phyloP scores from a whole-genome alignment of 1,140 invertebrate genomes.

The Ephestia elutella region DNA sequence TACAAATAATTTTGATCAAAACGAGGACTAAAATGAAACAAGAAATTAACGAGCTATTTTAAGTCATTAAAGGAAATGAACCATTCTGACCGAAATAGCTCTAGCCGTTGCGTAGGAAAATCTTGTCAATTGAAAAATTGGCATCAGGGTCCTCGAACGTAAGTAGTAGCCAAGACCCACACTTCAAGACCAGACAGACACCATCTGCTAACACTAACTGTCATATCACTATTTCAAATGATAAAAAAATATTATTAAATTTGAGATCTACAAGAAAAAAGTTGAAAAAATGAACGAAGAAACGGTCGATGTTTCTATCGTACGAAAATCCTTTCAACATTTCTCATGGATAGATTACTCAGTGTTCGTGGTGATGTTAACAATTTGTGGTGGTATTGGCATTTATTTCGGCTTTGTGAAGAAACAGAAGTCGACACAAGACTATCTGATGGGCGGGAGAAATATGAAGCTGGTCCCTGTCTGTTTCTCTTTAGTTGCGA shows the following conservation, averaged over 20 bases:
- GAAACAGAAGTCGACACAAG: slow-evolving; percentile 79
- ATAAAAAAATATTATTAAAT: too few relatives aligned
- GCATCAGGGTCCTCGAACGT: slow-evolving; percentile 19
- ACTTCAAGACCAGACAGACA: slow-evolving; percentile 1
- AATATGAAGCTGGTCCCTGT: slow-evolving; percentile 88
- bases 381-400: slow-evolving; percentile 82
- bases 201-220: neutral
- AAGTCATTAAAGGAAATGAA: neutral
- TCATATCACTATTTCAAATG: too few relatives aligned
- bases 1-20: too few relatives aligned
- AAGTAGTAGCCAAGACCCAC: slow-evolving; percentile 2
- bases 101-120: slow-evolving; percentile 11
- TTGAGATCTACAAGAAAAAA: neutral
- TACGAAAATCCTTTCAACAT: slow-evolving; percentile 77
- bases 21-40: too few relatives aligned
- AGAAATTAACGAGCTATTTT: neutral
- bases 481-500: slow-evolving; percentile 86
- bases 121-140: slow-evolving; percentile 22
- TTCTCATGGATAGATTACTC: slow-evolving; percentile 82
- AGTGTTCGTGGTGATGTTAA: slow-evolving; percentile 82
- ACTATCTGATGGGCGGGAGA: slow-evolving; percentile 89
- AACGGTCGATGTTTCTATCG: slow-evolving; percentile 73
- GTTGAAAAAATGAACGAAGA: slow-evolving; percentile 3
- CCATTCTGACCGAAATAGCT: neutral
- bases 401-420: slow-evolving; percentile 86